phyloP scores from a whole-genome alignment of 1,140 invertebrate species.

The Drosophila subobscura region DNA sequence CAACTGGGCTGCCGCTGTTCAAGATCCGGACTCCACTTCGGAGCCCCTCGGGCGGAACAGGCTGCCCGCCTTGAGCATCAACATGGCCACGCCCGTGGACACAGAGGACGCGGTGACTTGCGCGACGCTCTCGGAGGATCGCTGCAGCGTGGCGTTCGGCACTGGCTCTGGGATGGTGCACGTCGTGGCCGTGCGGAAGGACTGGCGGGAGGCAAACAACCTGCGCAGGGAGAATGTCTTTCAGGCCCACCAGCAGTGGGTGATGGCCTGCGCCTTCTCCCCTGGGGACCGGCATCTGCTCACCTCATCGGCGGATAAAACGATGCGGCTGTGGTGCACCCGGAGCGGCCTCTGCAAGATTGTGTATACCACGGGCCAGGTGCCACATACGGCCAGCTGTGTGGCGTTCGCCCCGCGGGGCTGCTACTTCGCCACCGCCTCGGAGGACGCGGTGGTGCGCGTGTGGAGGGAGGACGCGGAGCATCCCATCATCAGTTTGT shows the following conservation, averaged over 20 bases:
- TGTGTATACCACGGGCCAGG: constrained; percentile 42
- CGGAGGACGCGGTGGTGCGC: constrained; percentile 50
- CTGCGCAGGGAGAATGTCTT: not conserved
- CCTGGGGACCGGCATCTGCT: constrained; percentile 50
- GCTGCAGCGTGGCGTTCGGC: too few species aligned
- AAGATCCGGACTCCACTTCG: not conserved
- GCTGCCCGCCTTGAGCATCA: too few species aligned
- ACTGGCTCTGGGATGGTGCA: too few species aligned
- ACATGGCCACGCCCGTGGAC: too few species aligned
- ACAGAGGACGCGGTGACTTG: too few species aligned
- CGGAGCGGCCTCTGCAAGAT: constrained; percentile 54
- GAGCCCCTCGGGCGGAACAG: not conserved
- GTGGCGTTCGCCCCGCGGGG: constrained; percentile 48
- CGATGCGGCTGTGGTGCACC: constrained; percentile 57
- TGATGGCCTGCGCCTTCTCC: constrained; percentile 43
- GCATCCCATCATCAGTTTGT: constrained; percentile 20
- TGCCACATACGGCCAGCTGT: not conserved
- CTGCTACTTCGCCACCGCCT: constrained; percentile 52
- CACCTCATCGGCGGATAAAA: constrained; percentile 47
- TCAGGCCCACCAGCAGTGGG: constrained; percentile 38
- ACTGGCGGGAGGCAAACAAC: constrained; percentile 3
- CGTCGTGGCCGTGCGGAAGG: not conserved
- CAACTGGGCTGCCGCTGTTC: constrained; percentile 24
- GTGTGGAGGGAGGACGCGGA: constrained; percentile 53
- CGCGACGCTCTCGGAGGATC: too few species aligned